Evolutionary conservation across 2,113 vertebrate species (phyloP), one percentile per base, ranked within the genome.

Genomic region (Hippoglossus stenolepis): DNA sequence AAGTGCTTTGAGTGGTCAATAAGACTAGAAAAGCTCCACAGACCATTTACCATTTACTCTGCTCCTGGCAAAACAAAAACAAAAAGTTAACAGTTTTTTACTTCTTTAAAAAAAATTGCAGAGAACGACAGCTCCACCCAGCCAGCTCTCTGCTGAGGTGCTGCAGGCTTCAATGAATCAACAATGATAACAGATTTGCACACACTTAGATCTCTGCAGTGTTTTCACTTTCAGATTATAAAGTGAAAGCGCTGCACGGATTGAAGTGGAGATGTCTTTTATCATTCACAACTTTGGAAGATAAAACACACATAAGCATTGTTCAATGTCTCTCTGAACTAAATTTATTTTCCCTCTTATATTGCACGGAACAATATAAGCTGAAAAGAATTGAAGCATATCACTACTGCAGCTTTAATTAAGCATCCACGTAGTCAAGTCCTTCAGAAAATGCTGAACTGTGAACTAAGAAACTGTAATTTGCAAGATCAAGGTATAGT

Each of bases 391-490:
- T 7, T n/a, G 0, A 61, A 72, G 47, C 13, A 3, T 58, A 49
- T 54, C 15, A 28, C 4, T 23, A 7, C 61, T 13, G 12, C 58
- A 3, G 20, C 61, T 66, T 77, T 57, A 63, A 75, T 67, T 62
- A 70, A 28, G 58, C 35, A 38, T 53, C 4, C 3, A 66, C 68
- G 5, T 59, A 74, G 65, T 65, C 2, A 51, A 60, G 49, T 69
- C 49, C 13, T 31, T 67, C 14, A 64, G 10, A 79, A 68, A 2
- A 73, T 8, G 40, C 8, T 31, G n/a, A 66, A 26, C 20, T 47
- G 40, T 64, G 24, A 77, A 54, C 57, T 21, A 21, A 69, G 15
- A 77, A 76, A 73, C n/a, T 60, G 47, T 20, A 10, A 82, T 70
- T 69, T 60, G n/a, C 71, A 40, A 26, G 7, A 77, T 40, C n/a